Conservation (phyloP, 1,140 invertebrate genomes). For the Sipha flava region DNA sequence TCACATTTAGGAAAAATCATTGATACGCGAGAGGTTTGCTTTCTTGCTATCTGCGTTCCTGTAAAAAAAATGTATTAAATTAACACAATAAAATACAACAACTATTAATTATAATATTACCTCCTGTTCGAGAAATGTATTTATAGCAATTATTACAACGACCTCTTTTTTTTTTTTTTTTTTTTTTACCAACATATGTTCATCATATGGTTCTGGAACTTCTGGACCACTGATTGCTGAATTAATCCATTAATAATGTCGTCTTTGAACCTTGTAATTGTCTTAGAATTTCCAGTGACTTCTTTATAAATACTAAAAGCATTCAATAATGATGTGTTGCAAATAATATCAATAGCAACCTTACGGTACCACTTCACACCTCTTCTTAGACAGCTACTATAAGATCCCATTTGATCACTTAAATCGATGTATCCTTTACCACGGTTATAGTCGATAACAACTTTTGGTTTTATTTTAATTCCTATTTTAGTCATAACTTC, state of each 20-base stretch:
- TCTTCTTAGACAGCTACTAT: neutral
- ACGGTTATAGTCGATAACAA: constrained; percentile 16
- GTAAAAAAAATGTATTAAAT: neutral
- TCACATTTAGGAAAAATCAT: neutral
- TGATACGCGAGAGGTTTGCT: neutral
- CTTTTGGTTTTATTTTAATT: constrained; percentile 23
- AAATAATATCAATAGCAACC: neutral
- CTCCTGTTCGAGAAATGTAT: neutral
- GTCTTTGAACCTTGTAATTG: constrained; percentile 10
- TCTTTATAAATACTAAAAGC: neutral
- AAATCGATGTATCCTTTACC: constrained; percentile 1
- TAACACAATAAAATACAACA: neutral
- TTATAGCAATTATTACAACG: neutral
- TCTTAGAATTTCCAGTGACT: neutral
- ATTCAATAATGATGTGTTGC: neutral
- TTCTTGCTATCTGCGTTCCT: neutral
- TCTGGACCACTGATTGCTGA: neutral
- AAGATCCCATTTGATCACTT: constrained; percentile 14
- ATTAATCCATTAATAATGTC: neutral
- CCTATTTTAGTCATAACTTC: constrained; percentile 30
- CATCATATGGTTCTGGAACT: neutral
- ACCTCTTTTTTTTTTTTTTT: neutral
- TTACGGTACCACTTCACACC: constrained; percentile 11
- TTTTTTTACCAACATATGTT: neutral
- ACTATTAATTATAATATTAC: neutral